phyloP scores from a whole-genome alignment of 2,888 invertebrate species.

The Agonum fuliginosum region DNA sequence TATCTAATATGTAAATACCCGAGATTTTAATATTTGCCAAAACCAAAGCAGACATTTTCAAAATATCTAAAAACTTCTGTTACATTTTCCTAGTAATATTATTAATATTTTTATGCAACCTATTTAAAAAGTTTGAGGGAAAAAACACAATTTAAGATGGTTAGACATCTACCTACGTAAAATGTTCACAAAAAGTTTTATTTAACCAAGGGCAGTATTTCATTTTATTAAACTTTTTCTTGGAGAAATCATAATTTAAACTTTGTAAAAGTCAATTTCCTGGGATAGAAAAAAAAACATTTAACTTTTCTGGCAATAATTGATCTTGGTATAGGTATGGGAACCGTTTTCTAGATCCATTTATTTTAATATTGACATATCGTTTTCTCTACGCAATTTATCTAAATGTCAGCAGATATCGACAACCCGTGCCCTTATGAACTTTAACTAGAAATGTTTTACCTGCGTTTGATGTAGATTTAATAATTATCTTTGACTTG shows the following conservation, averaged over 20 bases:
- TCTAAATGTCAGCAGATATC: slow-evolving; percentile 42
- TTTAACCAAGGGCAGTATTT: too few species aligned
- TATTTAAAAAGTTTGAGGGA: too few species aligned
- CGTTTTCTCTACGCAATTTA: slow-evolving; percentile 1
- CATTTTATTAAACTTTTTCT: too few species aligned
- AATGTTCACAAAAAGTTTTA: too few species aligned
- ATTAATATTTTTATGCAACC: not conserved
- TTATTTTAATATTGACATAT: slow-evolving; percentile 45
- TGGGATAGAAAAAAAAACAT: slow-evolving; percentile 3
- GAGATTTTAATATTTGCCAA: too few species aligned
- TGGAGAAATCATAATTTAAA: slow-evolving; percentile 5
- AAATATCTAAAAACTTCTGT: too few species aligned
- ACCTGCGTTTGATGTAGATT: slow-evolving; percentile 17
- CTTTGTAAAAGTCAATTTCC: slow-evolving; percentile 6
- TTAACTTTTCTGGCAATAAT: not conserved
- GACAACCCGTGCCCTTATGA: slow-evolving; percentile 8
- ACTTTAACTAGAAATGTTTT: not conserved
- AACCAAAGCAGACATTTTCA: too few species aligned
- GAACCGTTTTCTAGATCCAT: slow-evolving; percentile 15
- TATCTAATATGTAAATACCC: too few species aligned
- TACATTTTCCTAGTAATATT: too few species aligned
- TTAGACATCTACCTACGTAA: too few species aligned
- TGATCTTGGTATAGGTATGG: not conserved
- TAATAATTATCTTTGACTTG: not conserved
- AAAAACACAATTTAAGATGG: too few species aligned